Evolutionary conservation across 2,888 invertebrate species (phyloP).

Genomic region (Ectemnius continuus): DNA sequence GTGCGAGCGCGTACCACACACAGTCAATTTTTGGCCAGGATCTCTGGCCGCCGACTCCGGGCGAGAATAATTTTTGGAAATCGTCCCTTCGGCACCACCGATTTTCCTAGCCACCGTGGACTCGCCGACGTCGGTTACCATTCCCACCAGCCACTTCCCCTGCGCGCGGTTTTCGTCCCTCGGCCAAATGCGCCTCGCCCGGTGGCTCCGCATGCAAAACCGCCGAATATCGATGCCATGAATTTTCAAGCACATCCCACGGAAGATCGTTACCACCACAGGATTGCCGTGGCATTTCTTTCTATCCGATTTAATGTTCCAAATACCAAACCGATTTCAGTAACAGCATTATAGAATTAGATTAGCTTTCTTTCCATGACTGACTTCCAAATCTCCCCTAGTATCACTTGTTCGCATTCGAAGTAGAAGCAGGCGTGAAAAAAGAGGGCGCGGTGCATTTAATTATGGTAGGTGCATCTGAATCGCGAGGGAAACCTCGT

Average conservation of each 20-base stretch:
- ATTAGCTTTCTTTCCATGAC: too few relatives aligned
- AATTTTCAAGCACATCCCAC: constrained; percentile 42
- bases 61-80: constrained; percentile 53
- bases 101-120: constrained; percentile 22
- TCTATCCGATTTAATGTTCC: too few relatives aligned
- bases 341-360: too few relatives aligned
- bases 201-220: constrained; percentile 49
- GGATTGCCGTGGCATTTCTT: too few relatives aligned
- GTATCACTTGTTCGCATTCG: too few relatives aligned
- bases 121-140: not conserved
- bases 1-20: not conserved
- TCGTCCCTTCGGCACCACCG: constrained; percentile 32
- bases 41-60: constrained; percentile 8
- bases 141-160: not conserved
- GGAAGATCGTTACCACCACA: constrained; percentile 43
- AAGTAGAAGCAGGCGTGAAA: too few relatives aligned
- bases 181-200: constrained; percentile 44
- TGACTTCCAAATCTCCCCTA: too few relatives aligned
- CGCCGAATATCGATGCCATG: constrained; percentile 53
- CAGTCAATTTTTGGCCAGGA: constrained; percentile 38
- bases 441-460: too few relatives aligned
- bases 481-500: too few relatives aligned
- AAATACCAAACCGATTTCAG: too few relatives aligned
- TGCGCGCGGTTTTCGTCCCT: constrained; percentile 17
- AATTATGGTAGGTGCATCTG: too few relatives aligned